Conservation (phyloP, 2,113 vertebrate species). For the Petrocephalus zakoni region DNA sequence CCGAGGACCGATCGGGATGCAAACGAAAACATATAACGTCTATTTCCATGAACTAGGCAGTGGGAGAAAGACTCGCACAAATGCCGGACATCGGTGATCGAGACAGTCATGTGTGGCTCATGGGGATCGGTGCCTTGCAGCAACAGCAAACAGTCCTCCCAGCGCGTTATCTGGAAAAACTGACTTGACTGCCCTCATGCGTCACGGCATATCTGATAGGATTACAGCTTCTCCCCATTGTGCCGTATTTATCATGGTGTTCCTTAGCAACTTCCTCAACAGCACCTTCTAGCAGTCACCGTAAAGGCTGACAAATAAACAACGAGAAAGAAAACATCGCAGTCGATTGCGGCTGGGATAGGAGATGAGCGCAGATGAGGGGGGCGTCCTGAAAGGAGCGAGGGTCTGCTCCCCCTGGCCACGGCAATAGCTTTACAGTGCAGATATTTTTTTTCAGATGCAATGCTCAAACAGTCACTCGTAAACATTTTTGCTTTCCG, state of each 20-base stretch:
- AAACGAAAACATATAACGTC: neutral
- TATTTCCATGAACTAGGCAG: neutral
- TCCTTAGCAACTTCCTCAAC: conserved; percentile 21
- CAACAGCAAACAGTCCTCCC: conserved; percentile 9
- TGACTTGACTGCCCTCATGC: conserved; percentile 17
- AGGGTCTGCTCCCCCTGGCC: neutral
- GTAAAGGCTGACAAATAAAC: conserved; percentile 5
- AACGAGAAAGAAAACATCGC: neutral
- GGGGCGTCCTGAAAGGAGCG: neutral
- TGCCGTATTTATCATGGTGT: conserved; percentile 7
- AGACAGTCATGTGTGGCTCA: neutral
- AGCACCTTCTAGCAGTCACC: conserved; percentile 7
- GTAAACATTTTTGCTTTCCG: neutral
- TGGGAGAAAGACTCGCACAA: neutral
- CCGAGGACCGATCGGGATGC: neutral
- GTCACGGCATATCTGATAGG: conserved; percentile 18
- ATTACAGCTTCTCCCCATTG: conserved; percentile 18
- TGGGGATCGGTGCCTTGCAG: neutral
- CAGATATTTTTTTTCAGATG: neutral
- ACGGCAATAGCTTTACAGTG: neutral
- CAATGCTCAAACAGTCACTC: neutral
- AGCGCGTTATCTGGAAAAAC: conserved; percentile 23
- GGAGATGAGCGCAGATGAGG: neutral
- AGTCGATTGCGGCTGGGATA: neutral
- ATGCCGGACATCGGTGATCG: neutral